Base-by-base conservation (phyloP, 2,797 vertebrate species). In the Eulemur mongoz region DNA sequence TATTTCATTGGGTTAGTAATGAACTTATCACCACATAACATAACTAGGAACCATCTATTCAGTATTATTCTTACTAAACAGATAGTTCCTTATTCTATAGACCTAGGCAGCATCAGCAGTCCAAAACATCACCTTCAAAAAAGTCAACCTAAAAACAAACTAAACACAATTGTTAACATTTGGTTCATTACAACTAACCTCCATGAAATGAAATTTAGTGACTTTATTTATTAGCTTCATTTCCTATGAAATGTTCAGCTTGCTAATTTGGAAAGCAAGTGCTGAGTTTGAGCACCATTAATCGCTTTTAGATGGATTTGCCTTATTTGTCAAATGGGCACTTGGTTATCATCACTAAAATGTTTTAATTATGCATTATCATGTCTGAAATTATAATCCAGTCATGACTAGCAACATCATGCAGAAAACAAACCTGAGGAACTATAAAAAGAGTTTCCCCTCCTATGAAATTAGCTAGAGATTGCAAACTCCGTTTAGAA, bases 161-260 rank as follows among this genome's bases (percentile, higher is more conserved):
- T 63, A 70, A 57, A 50, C 13, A 78, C 61, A 38, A 67, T 86
- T 18, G 23, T 63, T 40, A 32, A 7, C 27, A 13, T 79, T 84
- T 54, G 84, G 30, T 84, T 89, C 91, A 93, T 95, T 48, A 95
- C 96, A 94, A 38, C 43, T 48, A 32, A 93, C 96, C 97, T 95
- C 86, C n/a, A 69, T 88, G 83, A 75, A 96, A 65, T 11, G 93
- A 96, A 89, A 97, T 90, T 86, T 40, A 93, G 72, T 96, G 81
- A 52, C n/a, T 12, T 94, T 91, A 57, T 92, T 94, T 48, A 69
- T 32, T 48, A 13, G 0, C 57, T 91, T 83, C 38, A 52, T 93
- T 97, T 96, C 94, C 86, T 76, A 91, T 27, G 87, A 97, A 92
- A 91, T 27, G 7, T 30, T 79, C 91, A 90, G 94, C 87, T 91